A percentile compares a stretch with the other conserved stretches of the same genome.
Evolutionary conservation across 2,888 invertebrate species (phyloP).

Genomic region (Sialis lutaria): DNA sequence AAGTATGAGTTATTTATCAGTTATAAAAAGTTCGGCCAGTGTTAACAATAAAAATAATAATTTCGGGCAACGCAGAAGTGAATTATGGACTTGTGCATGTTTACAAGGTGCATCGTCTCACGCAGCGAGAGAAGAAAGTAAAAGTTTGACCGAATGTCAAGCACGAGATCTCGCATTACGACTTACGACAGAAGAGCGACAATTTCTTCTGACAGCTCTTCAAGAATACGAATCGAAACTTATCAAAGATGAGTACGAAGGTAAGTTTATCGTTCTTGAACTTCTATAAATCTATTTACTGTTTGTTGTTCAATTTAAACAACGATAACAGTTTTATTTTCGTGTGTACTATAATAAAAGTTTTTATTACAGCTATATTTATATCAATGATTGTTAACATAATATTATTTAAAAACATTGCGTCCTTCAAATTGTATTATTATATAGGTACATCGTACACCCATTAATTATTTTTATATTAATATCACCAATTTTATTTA

Average conservation of each 20-base stretch:
- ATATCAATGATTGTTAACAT: too few relatives aligned
- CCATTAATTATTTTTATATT: too few relatives aligned
- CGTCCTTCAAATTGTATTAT: too few relatives aligned
- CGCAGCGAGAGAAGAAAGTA: not conserved
- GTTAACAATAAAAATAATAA: not conserved
- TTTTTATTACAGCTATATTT: too few relatives aligned
- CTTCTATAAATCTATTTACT: not conserved
- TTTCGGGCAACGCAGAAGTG: not conserved
- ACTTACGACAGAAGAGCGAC: constrained; percentile 55
- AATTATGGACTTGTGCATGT: constrained; percentile 3
- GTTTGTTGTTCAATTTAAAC: too few relatives aligned
- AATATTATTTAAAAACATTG: too few relatives aligned
- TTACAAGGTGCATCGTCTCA: constrained; percentile 3
- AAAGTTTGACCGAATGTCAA: constrained; percentile 37
- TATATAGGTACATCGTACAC: too few relatives aligned
- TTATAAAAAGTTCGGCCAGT: not conserved
- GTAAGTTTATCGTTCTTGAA: constrained; percentile 26
- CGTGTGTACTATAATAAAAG: too few relatives aligned
- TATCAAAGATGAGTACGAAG: constrained; percentile 62
- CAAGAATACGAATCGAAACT: constrained; percentile 58
- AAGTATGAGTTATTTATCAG: not conserved
- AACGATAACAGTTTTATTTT: too few relatives aligned
- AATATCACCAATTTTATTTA: too few relatives aligned
- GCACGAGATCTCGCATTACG: constrained; percentile 57
- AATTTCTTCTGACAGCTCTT: constrained; percentile 45